Evolutionary conservation across 2,113 vertebrate genomes (phyloP), one percentile per base, ranked within the genome.

Genomic region (Coryphaenoides rupestris): DNA sequence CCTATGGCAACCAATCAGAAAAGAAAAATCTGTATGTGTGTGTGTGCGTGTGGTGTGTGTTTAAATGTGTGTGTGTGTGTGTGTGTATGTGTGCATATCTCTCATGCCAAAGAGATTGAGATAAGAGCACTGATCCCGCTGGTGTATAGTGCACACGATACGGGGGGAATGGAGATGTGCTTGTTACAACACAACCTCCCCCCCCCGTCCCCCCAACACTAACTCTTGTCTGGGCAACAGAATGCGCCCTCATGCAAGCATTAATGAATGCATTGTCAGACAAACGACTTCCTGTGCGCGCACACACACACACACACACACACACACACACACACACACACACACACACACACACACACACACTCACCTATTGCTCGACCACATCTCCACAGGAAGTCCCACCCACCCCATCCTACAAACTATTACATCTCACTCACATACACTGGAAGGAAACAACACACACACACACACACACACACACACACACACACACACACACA

Each of bases 1-100:
- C 80, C 74, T 26, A 55, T 65, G 77, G 80, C 75, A 74, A 23
- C 75, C 75, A 78, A 74, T 79, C 68, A 67, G 72, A 74, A 68
- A 66, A 6, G 13, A 12, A 40, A 33, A 33, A 33, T n/a, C n/a
- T n/a, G 10, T 9, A 9, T 33, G 6, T 10, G 10, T 9, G 28
- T 33, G 10, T 33, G 28, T 33, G 28, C 13, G 33, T 12, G 7
- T 40, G 33, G 4, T 6, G 26, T 33, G 33, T 40, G 33, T 40
- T n/a, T n/a, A 33, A 33, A 9, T 33, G 6, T 10, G 10, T 9
- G 28, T 33, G 10, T 33, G 28, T 33, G 28, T 40, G 33, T 12
- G 7, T 40, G 33, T 40, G 4, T 6, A 6, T 33, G 33, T 40
- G 33, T 40, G 33, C 13, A 40, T 40, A 40, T 74, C 67, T 63